Evolutionary conservation across 2,113 vertebrate genomes (phyloP), one percentile per base, ranked within the genome.

Genomic region (Hyperopisus bebe): DNA sequence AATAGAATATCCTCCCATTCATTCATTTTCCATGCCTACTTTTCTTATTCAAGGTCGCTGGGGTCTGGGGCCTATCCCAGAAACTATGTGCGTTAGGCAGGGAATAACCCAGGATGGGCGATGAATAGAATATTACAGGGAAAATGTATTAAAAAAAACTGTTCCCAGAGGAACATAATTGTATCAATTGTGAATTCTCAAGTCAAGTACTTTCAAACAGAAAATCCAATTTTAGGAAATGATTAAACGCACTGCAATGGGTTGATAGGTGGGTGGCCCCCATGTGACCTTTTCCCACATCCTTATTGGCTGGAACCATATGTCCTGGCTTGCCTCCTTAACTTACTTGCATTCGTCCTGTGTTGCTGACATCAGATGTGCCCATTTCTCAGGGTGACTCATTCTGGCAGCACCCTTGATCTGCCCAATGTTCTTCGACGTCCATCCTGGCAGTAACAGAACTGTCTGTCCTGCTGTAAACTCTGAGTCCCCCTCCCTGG

Each of bases 301-400:
- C 92, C 96, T 96, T 95, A 96, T 95, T 90, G 95, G 93, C 92
- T 89, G 90, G n/a, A 66, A 3, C 58, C 24, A 66, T 9, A 93
- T 94, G 92, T 92, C 94, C 93, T 94, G 89, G 90, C 92, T 94
- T 95, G 92, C 91, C 90, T 91, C 89, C 92, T 90, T 91, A 91
- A 91, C 90, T 95, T 94, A 95, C 96, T 96, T 96, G 95, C 95
- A 96, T 96, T 94, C 92, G 42, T 90, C 92, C 93, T 95, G 94
- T 95, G 93, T 93, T 92, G 90, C 66, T 90, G 88, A 92, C 85
- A 90, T 90, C 11, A 91, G 77, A 85, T 2, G 48, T 53, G 87
- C 91, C 93, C 93, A 94, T 94, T 94, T 93, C 93, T 93, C 92
- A 92, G 82, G 92, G 91, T 93, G 95, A 95, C 94, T 94, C 93